Percentiles rank a stretch among this genome's conserved stretches.
Conservation (phyloP, 2,797 vertebrate species). For the Syndactyla subalaris region DNA sequence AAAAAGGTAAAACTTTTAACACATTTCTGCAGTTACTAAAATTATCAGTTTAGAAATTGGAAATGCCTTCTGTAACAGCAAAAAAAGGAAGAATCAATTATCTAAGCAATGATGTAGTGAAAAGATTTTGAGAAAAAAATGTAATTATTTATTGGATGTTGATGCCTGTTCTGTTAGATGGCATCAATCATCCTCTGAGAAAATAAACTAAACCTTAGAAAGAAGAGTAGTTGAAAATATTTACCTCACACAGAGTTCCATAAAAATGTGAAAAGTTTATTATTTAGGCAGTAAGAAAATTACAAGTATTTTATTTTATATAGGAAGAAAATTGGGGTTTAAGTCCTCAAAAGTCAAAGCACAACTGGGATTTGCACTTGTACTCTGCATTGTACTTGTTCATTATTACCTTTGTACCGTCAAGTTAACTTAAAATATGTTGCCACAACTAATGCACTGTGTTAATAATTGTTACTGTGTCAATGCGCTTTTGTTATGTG, state of each 20-base stretch:
- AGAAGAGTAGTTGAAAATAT: not conserved
- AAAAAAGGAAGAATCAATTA: not conserved
- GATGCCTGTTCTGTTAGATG: not conserved
- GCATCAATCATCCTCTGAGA: not conserved
- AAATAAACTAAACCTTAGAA: not conserved
- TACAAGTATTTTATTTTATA: not conserved
- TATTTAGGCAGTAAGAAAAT: not conserved
- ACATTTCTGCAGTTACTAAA: not conserved
- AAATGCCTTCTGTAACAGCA: not conserved
- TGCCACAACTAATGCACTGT: constrained; percentile 1
- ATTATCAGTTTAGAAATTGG: not conserved
- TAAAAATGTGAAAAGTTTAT: not conserved
- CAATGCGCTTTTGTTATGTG: not conserved
- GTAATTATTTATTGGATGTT: not conserved
- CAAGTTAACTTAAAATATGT: constrained; percentile 12
- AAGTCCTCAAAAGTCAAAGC: not conserved
- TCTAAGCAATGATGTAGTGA: not conserved
- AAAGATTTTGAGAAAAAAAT: not conserved
- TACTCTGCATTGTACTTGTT: not conserved
- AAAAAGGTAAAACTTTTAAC: not conserved
- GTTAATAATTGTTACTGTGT: constrained; percentile 26
- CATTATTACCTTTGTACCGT: not conserved
- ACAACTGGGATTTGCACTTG: not conserved
- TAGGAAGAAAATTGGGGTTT: not conserved
- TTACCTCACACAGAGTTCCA: not conserved